phyloP scores from a whole-genome alignment of 2,888 invertebrate genomes.

The Anaspis maculata region DNA sequence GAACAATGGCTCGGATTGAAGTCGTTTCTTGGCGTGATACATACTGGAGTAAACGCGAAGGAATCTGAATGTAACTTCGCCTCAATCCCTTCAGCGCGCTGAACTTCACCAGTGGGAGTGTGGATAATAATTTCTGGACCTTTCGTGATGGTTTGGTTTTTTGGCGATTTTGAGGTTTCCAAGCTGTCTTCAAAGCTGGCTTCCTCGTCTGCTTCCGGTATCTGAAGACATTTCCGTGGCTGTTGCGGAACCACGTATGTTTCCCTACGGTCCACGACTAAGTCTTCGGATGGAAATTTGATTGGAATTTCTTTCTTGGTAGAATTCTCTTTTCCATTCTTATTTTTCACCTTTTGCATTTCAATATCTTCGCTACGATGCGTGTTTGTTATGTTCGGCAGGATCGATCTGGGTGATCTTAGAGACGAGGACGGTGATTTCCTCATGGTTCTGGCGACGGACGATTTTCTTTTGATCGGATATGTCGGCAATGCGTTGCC shows the following conservation, averaged over 20 bases:
- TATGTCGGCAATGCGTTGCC: not conserved
- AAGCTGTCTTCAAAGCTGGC: slow-evolving; percentile 21
- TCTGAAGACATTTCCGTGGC: not conserved
- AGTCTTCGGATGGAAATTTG: not conserved
- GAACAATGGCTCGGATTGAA: slow-evolving; percentile 18
- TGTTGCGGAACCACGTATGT: slow-evolving; percentile 8
- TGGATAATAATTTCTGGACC: no score
- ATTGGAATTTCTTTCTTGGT: not conserved
- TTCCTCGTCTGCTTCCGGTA: no score
- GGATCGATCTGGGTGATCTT: slow-evolving; percentile 2
- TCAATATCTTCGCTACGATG: no score
- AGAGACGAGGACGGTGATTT: slow-evolving; percentile 1
- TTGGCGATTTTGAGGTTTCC: no score
- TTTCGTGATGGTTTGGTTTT: no score
- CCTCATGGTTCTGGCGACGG: not conserved
- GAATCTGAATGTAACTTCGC: slow-evolving; percentile 15
- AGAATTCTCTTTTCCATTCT: not conserved
- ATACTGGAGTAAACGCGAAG: slow-evolving; percentile 17
- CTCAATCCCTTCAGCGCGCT: slow-evolving; percentile 9
- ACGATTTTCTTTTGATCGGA: slow-evolving; percentile 4
- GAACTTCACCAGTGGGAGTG: slow-evolving; percentile 5
- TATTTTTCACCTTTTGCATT: no score
- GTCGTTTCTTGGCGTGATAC: slow-evolving; percentile 9
- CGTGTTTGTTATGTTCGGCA: slow-evolving; percentile 14
- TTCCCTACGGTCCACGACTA: slow-evolving; percentile 7